Base-by-base conservation (phyloP, 30 jellyfish, hydroid and myxozoan genomes). In the Aurelia sp. region DNA sequence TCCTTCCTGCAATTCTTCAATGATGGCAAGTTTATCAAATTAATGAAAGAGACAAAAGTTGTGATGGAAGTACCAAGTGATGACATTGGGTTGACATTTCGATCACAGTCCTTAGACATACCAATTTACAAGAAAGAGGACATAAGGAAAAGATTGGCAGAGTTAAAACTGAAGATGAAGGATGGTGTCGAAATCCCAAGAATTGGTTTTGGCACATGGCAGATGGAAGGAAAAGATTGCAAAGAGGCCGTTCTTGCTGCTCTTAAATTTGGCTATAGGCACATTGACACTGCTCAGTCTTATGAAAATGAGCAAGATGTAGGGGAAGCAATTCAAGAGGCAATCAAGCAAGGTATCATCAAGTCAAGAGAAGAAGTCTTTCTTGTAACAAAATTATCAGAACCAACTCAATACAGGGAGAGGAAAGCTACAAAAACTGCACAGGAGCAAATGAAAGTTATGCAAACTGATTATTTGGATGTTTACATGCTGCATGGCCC, bases 401-500 rank as follows among this genome's bases (percentile, higher is more conserved):
- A 84, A 8, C 88, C 93, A 7, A 47, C 20, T 1, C 86, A 60
- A 16, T 71, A 48, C 87, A 74, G 44, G 2, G 87, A 20, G 9
- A 79, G 78, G 51, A 72, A 80, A 33, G 82, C 88, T 20, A 4
- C 20, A 33, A 68, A 80, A 70, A 57, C 63, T 16, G 48, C 71
- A 12, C 40, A 19, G 48, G 67, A 62, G n/a, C 89, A 82, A 50
- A 85, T 89, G 17, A 57, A 66, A 35, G 21, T 13, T 3, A 63
- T 89, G 59, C 78, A 67, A 21, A 71, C 90, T 15, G 60, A 80
- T 8, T 80, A 80, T 53, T 41, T 72, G 13, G 97, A 89, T 35
- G 68, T 89, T 9, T 89, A 79, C 69, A 76, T 89, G 92, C 66
- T 89, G 44, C 97, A 89, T 72, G 90, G 88, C n/a, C 97, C 97